These are phyloP conservation scores for Arge pagana DNA, from an alignment of 2,888 invertebrate genomes.

Conservation along the genomic window DNA sequence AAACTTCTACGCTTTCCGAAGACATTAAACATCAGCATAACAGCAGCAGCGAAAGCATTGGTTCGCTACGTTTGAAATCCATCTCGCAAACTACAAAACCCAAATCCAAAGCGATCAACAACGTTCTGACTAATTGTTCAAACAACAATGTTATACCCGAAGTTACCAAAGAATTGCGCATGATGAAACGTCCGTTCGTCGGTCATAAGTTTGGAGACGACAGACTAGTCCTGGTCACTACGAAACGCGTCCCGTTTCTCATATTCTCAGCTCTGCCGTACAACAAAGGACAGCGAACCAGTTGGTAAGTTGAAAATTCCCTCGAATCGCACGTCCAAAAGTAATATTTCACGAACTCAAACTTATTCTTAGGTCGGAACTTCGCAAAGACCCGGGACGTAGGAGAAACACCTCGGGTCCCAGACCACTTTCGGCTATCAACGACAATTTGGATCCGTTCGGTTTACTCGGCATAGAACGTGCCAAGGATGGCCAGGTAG, in stretches of 20 bases:
- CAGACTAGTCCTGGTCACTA: slow-evolving; percentile 79
- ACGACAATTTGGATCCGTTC: slow-evolving; percentile 84
- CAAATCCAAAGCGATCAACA: slow-evolving; percentile 64
- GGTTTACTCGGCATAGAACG: slow-evolving; percentile 82
- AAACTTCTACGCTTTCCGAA: slow-evolving; percentile 56
- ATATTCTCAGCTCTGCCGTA: slow-evolving; percentile 89
- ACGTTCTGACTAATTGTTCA: slow-evolving; percentile 62
- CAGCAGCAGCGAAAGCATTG: slow-evolving; percentile 83
- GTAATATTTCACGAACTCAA: neutral
- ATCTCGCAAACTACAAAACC: slow-evolving; percentile 62
- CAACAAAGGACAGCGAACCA: slow-evolving; percentile 68
- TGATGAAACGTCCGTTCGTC: slow-evolving; percentile 63
- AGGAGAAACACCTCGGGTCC: slow-evolving; percentile 82
- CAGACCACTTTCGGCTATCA: slow-evolving; percentile 80
- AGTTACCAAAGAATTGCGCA: slow-evolving; percentile 56
- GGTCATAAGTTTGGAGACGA: slow-evolving; percentile 77
- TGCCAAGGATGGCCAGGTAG: slow-evolving; percentile 79
- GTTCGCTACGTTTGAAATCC: slow-evolving; percentile 63
- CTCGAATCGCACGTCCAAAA: slow-evolving; percentile 3
- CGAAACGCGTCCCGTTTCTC: slow-evolving; percentile 79
- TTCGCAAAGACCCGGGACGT: slow-evolving; percentile 74
- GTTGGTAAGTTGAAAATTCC: slow-evolving; percentile 60
- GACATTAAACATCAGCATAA: slow-evolving; percentile 68
- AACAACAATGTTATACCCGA: slow-evolving; percentile 52
- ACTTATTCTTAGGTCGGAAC: slow-evolving; percentile 62